Evolutionary conservation across 2,797 vertebrate genomes (phyloP).

Genomic region (Myotis myotis): DNA sequence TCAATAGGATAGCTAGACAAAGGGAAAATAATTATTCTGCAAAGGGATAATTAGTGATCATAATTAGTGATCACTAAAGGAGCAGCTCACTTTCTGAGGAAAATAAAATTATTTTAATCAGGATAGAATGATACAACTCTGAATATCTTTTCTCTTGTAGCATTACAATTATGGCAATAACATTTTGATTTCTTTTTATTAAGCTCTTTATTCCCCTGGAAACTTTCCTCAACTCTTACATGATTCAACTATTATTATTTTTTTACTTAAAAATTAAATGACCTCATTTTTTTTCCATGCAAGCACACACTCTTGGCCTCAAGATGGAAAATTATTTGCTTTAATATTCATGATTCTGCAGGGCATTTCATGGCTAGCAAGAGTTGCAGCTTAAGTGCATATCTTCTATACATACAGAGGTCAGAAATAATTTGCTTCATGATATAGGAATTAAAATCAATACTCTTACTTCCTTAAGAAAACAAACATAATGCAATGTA

Average conservation of each 20-base stretch:
- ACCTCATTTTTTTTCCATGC: neutral
- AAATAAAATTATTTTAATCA: conserved; percentile 16
- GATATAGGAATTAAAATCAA: conserved; percentile 80
- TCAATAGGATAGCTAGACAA: neutral
- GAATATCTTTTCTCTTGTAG: neutral
- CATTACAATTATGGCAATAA: conserved; percentile 2
- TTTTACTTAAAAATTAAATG: conserved; percentile 51
- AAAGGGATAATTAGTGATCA: neutral
- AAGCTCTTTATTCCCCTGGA: neutral
- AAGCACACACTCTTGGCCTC: conserved; percentile 15
- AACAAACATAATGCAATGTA: conserved; percentile 74
- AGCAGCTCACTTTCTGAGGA: neutral
- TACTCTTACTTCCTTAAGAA: conserved; percentile 77
- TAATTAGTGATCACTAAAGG: neutral
- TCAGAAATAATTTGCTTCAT: conserved; percentile 80
- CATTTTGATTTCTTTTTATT: conserved; percentile 33
- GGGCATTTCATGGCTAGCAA: conserved; percentile 64
- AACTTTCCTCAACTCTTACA: conserved; percentile 14
- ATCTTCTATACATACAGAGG: conserved; percentile 71
- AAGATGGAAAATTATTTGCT: conserved; percentile 61
- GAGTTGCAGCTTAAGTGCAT: conserved; percentile 64
- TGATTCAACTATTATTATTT: neutral
- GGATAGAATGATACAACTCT: neutral
- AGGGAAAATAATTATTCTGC: neutral
- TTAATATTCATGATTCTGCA: conserved; percentile 73